Evolutionary conservation across 2,888 invertebrate genomes (phyloP).

Genomic region (Lithodes maja): DNA sequence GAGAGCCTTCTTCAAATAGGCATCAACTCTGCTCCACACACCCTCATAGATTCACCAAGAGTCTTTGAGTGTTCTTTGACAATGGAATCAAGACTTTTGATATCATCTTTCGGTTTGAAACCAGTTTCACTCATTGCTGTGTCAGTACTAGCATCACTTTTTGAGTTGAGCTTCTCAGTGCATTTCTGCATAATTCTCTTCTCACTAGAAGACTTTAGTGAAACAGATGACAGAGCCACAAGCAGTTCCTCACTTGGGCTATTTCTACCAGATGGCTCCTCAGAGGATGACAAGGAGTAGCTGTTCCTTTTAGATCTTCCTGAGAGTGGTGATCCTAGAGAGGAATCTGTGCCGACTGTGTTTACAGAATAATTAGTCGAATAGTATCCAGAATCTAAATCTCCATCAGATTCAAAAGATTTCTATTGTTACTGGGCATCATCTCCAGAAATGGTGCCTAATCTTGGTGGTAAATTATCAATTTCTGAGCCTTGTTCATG

Average conservation of each 20-base stretch:
- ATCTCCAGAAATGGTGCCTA: not conserved
- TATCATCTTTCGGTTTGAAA: slow-evolving; percentile 10
- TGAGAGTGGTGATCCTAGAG: slow-evolving; percentile 38
- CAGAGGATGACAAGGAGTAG: not conserved
- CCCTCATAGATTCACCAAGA: slow-evolving; percentile 17
- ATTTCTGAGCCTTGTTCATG: not conserved
- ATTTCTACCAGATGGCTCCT: slow-evolving; percentile 22
- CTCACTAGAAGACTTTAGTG: not conserved
- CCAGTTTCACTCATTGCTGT: not conserved
- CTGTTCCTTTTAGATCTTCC: slow-evolving; percentile 52
- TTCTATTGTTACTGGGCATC: slow-evolving; percentile 26
- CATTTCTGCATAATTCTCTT: not conserved
- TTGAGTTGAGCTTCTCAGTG: not conserved
- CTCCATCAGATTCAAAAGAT: slow-evolving; percentile 36
- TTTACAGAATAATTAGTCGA: slow-evolving; percentile 43
- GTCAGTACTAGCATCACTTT: not conserved
- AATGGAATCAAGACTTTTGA: slow-evolving; percentile 1
- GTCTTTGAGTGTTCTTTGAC: slow-evolving; percentile 5
- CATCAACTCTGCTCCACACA: slow-evolving; percentile 19
- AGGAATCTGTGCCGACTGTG: slow-evolving; percentile 35
- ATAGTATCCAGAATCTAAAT: slow-evolving; percentile 55
- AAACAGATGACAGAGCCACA: not conserved
- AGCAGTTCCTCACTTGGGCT: slow-evolving; percentile 30
- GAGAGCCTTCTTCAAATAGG: slow-evolving; percentile 26
- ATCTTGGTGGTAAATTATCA: not conserved